phyloP scores from a whole-genome alignment of 2,888 invertebrate genomes.

The Acronicta aceris region DNA sequence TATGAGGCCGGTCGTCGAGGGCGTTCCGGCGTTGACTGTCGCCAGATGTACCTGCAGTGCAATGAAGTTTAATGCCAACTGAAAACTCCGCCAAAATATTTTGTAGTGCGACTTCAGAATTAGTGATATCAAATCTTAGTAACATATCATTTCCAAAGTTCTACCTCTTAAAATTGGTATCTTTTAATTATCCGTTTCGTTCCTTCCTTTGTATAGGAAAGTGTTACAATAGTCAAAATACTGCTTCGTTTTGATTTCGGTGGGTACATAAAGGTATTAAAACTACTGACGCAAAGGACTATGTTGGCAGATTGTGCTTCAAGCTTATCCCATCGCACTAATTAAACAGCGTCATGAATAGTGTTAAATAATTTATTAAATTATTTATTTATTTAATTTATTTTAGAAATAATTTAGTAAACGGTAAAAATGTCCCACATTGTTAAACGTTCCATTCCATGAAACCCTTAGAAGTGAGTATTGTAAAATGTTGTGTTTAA shows the following conservation, averaged over 20 bases:
- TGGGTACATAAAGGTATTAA: slow-evolving; percentile 57
- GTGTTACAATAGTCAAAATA: slow-evolving; percentile 52
- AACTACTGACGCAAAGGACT: slow-evolving; percentile 52
- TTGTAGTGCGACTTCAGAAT: slow-evolving; percentile 57
- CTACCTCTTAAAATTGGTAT: slow-evolving; percentile 39
- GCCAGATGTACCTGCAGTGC: slow-evolving; percentile 95
- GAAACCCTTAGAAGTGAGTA: slow-evolving; percentile 52
- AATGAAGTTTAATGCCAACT: slow-evolving; percentile 93
- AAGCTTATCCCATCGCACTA: slow-evolving; percentile 71
- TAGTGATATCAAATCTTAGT: slow-evolving; percentile 58
- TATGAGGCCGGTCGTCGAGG: slow-evolving; percentile 96
- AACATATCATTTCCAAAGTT: slow-evolving; percentile 53
- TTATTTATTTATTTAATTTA: slow-evolving; percentile 88
- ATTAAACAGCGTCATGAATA: slow-evolving; percentile 68
- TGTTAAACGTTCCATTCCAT: slow-evolving; percentile 53
- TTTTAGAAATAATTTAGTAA: slow-evolving; percentile 83
- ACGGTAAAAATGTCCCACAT: slow-evolving; percentile 63
- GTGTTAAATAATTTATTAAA: slow-evolving; percentile 84
- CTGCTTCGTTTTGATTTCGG: slow-evolving; percentile 54
- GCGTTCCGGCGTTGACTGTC: slow-evolving; percentile 95
- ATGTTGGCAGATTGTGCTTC: slow-evolving; percentile 62
- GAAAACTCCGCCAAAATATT: slow-evolving; percentile 56
- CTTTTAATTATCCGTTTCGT: slow-evolving; percentile 24
- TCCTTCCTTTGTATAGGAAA: slow-evolving; percentile 13
- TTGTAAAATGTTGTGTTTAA: slow-evolving; percentile 61